phyloP scores from a whole-genome alignment of 2,113 vertebrate genomes.

The Actenoides lindsayi region DNA sequence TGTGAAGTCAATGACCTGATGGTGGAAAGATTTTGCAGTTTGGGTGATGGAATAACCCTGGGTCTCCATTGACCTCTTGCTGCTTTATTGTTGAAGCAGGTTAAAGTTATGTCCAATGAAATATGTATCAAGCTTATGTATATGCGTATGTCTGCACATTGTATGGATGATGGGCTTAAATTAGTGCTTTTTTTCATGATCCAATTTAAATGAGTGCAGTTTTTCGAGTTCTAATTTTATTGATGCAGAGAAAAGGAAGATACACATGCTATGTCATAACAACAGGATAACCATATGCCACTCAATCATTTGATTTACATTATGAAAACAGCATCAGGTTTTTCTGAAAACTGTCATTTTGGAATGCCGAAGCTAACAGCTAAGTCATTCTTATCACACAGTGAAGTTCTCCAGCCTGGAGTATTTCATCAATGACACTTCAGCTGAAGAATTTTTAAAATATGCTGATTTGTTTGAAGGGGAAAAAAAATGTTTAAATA shows the following conservation, averaged over 20 bases:
- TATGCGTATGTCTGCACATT: background rate
- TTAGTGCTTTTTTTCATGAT: background rate
- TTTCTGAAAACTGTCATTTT: constrained; percentile 64
- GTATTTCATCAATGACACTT: background rate
- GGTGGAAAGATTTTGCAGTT: background rate
- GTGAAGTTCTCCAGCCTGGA: background rate
- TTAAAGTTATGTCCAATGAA: background rate
- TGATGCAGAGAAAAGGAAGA: background rate
- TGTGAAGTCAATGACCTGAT: background rate
- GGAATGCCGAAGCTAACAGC: constrained; percentile 19
- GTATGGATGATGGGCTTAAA: background rate
- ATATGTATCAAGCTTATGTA: background rate
- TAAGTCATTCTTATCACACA: constrained; percentile 27
- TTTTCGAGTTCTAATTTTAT: constrained; percentile 48
- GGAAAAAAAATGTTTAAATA: background rate
- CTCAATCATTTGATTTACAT: constrained; percentile 52
- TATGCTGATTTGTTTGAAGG: background rate
- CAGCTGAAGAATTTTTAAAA: constrained; percentile 23
- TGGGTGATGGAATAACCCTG: background rate
- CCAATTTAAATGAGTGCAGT: background rate
- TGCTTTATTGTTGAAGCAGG: background rate
- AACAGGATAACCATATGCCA: constrained; percentile 48
- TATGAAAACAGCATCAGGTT: constrained; percentile 52
- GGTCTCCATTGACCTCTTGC: background rate
- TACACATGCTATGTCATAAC: constrained; percentile 16